Evolutionary conservation across 2,113 vertebrate species (phyloP), one percentile per base, ranked within the genome.

Genomic region (Poeciliopsis retropinna): DNA sequence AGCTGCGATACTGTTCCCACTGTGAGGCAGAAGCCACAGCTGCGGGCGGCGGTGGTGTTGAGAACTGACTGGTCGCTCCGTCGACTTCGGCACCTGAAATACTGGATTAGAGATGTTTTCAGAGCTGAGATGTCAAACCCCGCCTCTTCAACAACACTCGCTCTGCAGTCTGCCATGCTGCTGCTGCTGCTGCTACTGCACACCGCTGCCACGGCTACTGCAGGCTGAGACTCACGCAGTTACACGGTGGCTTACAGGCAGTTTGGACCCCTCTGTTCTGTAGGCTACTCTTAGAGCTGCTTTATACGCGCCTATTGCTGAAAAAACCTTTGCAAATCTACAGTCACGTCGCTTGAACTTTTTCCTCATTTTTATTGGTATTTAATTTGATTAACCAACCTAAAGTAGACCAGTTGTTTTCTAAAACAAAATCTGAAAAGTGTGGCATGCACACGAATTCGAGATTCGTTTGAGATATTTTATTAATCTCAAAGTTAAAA

Each of bases 11-110:
- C 11, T 57, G 51, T n/a, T n/a, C 51, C 25, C 25, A 9, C 22
- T n/a, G 51, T 9, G 22, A 7, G n/a, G 51, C 19, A 57, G 25
- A 57, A 57, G 51, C 51, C 7, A 82, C 63, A 37, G 63, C 34
- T 27, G 91, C 83, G 78, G 5, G 89, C 79, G 71, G 84, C 87
- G 76, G 81, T 81, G 92, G 91, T 88, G 85, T 73, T 7, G 60
- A 28, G 60, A 15, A 63, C 61, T 34, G 37, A n/a, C 51, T 70
- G 82, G 37, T 72, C 70, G 67, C 81, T 76, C 80, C 68, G 47
- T 79, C 78, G 81, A 89, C 85, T 92, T 84, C 78, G 81, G 79
- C 92, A 95, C 94, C 94, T 95, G 94, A 94, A 94, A 91, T 91
- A 90, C 92, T 88, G 94, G 92, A 93, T 92, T 82, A 87, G 92